Conservation (phyloP, 1,140 invertebrate species). For the Hormaphis cornu region DNA sequence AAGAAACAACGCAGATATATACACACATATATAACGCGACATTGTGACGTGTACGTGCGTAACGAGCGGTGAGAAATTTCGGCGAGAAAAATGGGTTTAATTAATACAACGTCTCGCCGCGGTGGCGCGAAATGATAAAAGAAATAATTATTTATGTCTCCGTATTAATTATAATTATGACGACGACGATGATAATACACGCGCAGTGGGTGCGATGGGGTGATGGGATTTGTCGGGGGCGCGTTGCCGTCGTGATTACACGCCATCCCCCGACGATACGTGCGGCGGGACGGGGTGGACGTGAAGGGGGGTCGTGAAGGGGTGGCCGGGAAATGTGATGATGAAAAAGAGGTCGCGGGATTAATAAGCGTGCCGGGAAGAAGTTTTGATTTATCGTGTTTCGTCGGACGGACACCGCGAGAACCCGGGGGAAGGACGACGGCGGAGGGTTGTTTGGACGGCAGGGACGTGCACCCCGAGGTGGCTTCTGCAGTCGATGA, state of each 20-base stretch:
- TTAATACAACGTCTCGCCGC: slow-evolving; percentile 12
- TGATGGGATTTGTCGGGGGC: neutral
- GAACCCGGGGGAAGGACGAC: neutral
- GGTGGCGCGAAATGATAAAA: slow-evolving; percentile 30
- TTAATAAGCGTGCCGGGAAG: slow-evolving; percentile 25
- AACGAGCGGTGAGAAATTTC: neutral
- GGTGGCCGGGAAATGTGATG: neutral
- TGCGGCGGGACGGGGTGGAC: neutral
- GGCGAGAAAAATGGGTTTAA: slow-evolving; percentile 26
- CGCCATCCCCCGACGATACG: too few species aligned
- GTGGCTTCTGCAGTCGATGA: too few species aligned
- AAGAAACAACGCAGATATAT: too few species aligned
- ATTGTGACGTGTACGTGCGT: neutral
- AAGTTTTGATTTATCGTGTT: slow-evolving; percentile 30
- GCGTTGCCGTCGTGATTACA: slow-evolving; percentile 14
- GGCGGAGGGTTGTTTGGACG: neutral
- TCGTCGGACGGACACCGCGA: neutral
- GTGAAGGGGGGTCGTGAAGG: neutral
- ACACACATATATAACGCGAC: too few species aligned
- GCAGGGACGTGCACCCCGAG: too few species aligned
- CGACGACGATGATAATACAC: too few species aligned
- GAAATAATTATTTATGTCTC: slow-evolving; percentile 31
- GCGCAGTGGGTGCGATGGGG: slow-evolving; percentile 12
- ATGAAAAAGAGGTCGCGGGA: slow-evolving; percentile 28
- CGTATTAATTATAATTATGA: neutral